These are phyloP conservation scores for Aphidius gifuensis DNA, from an alignment of 1,140 invertebrate species.

Conservation along the genomic window DNA sequence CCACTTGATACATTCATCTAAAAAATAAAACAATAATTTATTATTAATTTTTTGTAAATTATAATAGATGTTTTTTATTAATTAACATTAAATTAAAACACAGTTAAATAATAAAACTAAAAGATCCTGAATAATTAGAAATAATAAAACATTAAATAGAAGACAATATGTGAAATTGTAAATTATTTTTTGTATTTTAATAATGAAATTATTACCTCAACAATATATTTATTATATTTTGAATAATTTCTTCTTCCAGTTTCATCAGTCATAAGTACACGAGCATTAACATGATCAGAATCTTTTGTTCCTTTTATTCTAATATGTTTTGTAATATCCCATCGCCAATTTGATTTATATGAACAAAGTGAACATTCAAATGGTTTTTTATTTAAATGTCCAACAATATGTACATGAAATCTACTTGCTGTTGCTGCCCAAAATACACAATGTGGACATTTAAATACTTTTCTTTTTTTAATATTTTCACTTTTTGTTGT, in stretches of 20 bases:
- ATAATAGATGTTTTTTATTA: no score
- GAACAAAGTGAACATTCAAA: slow-evolving; percentile 93
- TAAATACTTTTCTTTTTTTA: slow-evolving; percentile 66
- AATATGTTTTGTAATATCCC: slow-evolving; percentile 96
- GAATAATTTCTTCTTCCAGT: slow-evolving; percentile 87
- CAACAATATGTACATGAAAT: slow-evolving; percentile 90
- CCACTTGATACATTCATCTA: no score
- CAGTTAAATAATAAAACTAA: no score
- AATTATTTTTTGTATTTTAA: no score
- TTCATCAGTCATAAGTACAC: slow-evolving; percentile 86
- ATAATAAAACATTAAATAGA: no score
- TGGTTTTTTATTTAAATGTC: slow-evolving; percentile 87
- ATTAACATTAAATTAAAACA: no score
- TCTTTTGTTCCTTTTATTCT: slow-evolving; percentile 82
- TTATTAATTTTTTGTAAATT: no score
- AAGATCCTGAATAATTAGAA: no score
- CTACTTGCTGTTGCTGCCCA: slow-evolving; percentile 88
- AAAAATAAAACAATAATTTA: no score
- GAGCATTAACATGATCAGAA: slow-evolving; percentile 70
- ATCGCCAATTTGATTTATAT: slow-evolving; percentile 91
- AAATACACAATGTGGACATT: slow-evolving; percentile 86
- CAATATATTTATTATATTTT: slow-evolving; percentile 86
- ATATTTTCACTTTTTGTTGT: slow-evolving; percentile 34
- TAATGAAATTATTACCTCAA: slow-evolving; percentile 35
- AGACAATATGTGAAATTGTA: no score